Evolutionary conservation across 2,888 invertebrate species (phyloP).

Genomic region (Meta bourneti): DNA sequence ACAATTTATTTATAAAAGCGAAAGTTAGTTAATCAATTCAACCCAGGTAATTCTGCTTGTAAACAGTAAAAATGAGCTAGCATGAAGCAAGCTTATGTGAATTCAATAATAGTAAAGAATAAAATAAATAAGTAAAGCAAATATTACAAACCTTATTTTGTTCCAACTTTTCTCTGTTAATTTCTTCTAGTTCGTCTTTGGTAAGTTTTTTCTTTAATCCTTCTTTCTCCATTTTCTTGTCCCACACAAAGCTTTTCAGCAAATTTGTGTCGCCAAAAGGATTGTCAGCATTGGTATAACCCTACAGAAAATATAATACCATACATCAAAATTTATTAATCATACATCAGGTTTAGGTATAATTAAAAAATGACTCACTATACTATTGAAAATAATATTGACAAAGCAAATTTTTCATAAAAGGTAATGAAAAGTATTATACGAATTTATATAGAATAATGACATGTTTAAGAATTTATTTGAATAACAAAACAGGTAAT

Average conservation of each 20-base stretch:
- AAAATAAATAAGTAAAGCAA: no score
- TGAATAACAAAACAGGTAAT: neutral
- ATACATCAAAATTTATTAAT: neutral
- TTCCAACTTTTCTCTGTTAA: conserved; percentile 92
- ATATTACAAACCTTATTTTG: conserved; percentile 86
- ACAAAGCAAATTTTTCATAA: neutral
- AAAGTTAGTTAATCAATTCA: no score
- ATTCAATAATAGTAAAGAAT: no score
- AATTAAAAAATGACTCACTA: no score
- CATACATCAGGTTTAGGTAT: no score
- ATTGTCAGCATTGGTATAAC: conserved; percentile 98
- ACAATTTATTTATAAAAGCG: no score
- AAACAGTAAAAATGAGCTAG: no score
- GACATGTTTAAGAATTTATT: no score
- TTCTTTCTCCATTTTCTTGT: conserved; percentile 96
- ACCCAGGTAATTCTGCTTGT: no score
- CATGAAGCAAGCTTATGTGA: no score
- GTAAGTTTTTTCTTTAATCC: conserved; percentile 90
- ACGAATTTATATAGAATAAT: neutral
- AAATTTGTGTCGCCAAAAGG: conserved; percentile 98
- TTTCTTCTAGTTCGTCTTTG: conserved; percentile 89
- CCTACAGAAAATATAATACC: conserved; percentile 80
- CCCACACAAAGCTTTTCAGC: conserved; percentile 97
- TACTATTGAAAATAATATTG: neutral
- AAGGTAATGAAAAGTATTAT: neutral